Evolutionary conservation across 1,140 invertebrate genomes (phyloP).

Genomic region (Amphibalanus amphitrite): DNA sequence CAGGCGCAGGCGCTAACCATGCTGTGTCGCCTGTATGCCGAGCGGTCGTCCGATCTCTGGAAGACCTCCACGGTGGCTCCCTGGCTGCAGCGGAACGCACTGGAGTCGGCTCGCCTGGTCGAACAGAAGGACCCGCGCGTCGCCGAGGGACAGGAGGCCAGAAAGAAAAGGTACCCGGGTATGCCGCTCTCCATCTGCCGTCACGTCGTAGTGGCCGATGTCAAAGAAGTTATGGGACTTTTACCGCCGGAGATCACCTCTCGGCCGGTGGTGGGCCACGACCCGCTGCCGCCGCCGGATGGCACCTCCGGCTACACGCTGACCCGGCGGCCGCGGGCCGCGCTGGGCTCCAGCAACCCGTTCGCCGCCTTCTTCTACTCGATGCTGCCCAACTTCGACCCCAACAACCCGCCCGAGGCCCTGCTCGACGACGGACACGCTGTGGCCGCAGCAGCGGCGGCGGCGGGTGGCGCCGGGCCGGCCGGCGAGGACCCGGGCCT

Average conservation of each 20-base stretch:
- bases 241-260: slow-evolving; percentile 21
- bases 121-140: slow-evolving; percentile 39
- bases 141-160: no score
- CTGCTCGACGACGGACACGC: no score
- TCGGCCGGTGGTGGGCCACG: slow-evolving; percentile 52
- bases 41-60: slow-evolving; percentile 55
- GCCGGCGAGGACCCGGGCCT: slow-evolving; percentile 15
- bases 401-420: slow-evolving; percentile 14
- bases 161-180: slow-evolving; percentile 44
- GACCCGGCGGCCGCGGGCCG: slow-evolving; percentile 27
- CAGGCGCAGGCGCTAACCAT: slow-evolving; percentile 46
- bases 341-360: slow-evolving; percentile 20
- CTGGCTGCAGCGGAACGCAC: slow-evolving; percentile 58
- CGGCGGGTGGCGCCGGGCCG: no score
- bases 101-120: slow-evolving; percentile 27
- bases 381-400: slow-evolving; percentile 42
- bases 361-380: slow-evolving; percentile 40
- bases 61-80: slow-evolving; percentile 52
- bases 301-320: slow-evolving; percentile 50
- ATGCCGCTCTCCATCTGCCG: slow-evolving; percentile 53
- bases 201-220: slow-evolving; percentile 62
- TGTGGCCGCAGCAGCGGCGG: slow-evolving; percentile 19
- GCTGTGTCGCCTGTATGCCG: slow-evolving; percentile 52
- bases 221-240: slow-evolving; percentile 42
- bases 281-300: slow-evolving; percentile 60